Evolutionary conservation across 2,888 invertebrate species (phyloP).

Genomic region (Strigamia crassipes): DNA sequence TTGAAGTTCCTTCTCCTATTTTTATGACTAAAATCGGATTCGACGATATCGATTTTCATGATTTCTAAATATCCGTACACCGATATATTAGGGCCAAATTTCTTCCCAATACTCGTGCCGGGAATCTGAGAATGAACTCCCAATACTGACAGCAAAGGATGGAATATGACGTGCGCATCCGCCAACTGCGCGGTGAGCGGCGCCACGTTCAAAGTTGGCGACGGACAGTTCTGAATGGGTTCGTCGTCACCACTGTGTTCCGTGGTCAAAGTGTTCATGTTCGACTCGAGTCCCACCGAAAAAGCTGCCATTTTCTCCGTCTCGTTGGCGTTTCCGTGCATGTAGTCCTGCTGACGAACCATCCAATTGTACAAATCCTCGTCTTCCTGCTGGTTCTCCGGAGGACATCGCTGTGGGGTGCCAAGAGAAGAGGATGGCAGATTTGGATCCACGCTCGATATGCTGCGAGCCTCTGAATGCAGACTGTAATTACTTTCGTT

Average conservation of each 20-base stretch:
- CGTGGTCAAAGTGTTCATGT: slow-evolving; percentile 56
- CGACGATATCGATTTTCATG: slow-evolving; percentile 91
- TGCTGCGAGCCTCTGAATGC: slow-evolving; percentile 56
- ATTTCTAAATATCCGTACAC: slow-evolving; percentile 76
- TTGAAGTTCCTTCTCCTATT: slow-evolving; percentile 48
- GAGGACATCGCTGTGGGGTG: slow-evolving; percentile 52
- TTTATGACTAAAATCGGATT: slow-evolving; percentile 70
- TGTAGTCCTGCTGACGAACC: slow-evolving; percentile 81
- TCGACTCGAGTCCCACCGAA: slow-evolving; percentile 53
- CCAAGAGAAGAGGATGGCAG: slow-evolving; percentile 53
- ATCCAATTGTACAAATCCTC: slow-evolving; percentile 96
- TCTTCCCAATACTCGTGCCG: slow-evolving; percentile 66
- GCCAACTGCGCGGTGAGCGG: slow-evolving; percentile 64
- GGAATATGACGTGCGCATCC: slow-evolving; percentile 92
- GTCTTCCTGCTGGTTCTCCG: slow-evolving; percentile 58
- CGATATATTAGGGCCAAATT: slow-evolving; percentile 77
- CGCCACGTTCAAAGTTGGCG: slow-evolving; percentile 54
- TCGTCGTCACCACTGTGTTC: slow-evolving; percentile 55
- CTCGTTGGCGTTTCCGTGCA: slow-evolving; percentile 54
- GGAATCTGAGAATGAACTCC: slow-evolving; percentile 86
- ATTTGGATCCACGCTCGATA: slow-evolving; percentile 53
- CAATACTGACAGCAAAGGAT: slow-evolving; percentile 83
- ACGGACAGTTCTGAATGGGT: slow-evolving; percentile 41
- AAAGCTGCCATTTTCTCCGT: slow-evolving; percentile 27
- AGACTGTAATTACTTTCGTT: slow-evolving; percentile 58